Evolutionary conservation across 2,797 vertebrate species (phyloP), one percentile per base, ranked within the genome.

Genomic region (Channallabes apus): DNA sequence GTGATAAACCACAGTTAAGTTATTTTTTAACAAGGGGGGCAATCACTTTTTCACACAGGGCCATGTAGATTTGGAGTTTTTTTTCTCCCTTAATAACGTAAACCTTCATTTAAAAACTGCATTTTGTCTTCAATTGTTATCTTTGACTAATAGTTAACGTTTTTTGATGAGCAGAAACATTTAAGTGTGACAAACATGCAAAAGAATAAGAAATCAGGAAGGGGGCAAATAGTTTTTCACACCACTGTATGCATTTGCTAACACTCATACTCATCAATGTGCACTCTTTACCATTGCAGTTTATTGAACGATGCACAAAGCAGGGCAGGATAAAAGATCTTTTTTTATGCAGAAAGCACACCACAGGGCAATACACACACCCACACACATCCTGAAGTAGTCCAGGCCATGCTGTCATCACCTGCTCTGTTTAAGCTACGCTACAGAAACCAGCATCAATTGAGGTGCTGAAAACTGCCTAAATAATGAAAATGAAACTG

Each of bases 251-350:
- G 90, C 90, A 89, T 87, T 86, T 89, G 89, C 90, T 88, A 82
- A 89, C 79, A 90, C 87, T 88, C 87, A 87, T 89, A 88, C 91
- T 91, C 90, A 88, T 89, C 18, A 58, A 89, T 87, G 88, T 86
- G 84, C 85, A 80, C 85, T 90, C 91, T 91, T 92, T 90, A 92
- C 90, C 89, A 90, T 84, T 90, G 90, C 86, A 88, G 90, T 89
- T 89, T 82, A 83, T 12, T 93, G 89, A 93, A 93, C 92, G 90
- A 93, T 92, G 89, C 89, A 93, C 91, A 84, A 88, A 88, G 89
- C 32, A 27, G 51, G 79, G 88, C 71, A 61, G 38, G 56, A 51
- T 38, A 46, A 56, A 82, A n/a, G 77, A 73, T 11, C n/a, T 51
- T 12, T 46, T 17, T 20, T 75, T 46, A 35, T 51, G 62, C 68